These are phyloP conservation scores for Craseonycteris thonglongyai DNA, from an alignment of 2,113 vertebrate species.

Conservation along the genomic window DNA sequence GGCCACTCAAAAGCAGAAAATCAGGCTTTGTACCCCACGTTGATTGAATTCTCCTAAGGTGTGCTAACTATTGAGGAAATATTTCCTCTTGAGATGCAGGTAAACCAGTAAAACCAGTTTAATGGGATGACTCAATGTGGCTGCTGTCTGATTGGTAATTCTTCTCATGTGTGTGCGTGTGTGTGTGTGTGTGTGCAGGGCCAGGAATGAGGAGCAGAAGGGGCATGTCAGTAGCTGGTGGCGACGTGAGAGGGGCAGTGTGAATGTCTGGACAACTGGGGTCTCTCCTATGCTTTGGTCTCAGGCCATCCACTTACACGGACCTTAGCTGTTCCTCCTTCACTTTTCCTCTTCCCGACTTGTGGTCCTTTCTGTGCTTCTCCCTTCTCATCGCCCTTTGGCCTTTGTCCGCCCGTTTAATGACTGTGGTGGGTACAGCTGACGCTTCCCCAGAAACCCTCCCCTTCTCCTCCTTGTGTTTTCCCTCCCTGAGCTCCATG, in stretches of 20 bases:
- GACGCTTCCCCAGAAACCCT: background rate
- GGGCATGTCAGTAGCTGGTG: background rate
- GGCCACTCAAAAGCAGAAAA: background rate
- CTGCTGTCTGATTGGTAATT: background rate
- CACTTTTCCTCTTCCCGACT: background rate
- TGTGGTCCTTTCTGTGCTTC: background rate
- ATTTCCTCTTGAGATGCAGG: background rate
- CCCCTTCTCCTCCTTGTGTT: background rate
- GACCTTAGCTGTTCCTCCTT: background rate
- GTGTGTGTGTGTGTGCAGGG: background rate
- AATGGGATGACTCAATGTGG: background rate
- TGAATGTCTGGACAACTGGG: background rate
- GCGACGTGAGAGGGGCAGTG: background rate
- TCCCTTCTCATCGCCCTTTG: background rate
- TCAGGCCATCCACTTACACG: background rate
- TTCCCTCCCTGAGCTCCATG: background rate
- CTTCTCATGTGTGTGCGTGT: no score
- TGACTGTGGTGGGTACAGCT: background rate
- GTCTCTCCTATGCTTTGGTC: background rate
- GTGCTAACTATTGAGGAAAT: background rate
- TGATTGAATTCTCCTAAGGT: background rate
- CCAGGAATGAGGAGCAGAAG: no score
- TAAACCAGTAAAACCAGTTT: background rate
- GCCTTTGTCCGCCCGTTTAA: background rate
- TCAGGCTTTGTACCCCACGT: background rate